These are phyloP conservation scores for Trichoplusia ni DNA, from an alignment of 1,140 invertebrate genomes.

Conservation along the genomic window DNA sequence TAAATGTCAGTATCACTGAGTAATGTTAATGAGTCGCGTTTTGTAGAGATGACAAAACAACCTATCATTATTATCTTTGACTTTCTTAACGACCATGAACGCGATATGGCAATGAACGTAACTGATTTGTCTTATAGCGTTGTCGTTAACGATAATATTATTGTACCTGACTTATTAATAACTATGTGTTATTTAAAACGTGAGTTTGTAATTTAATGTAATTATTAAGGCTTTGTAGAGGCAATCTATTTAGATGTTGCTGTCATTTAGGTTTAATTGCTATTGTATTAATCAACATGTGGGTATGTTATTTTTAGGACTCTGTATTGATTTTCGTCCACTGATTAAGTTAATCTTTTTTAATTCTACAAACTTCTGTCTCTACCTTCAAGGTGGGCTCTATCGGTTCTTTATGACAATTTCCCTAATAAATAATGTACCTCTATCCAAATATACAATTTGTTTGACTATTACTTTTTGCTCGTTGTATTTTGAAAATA, in stretches of 20 bases:
- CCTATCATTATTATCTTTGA: constrained; percentile 32
- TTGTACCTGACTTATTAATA: constrained; percentile 8
- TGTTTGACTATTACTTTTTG: too few species aligned
- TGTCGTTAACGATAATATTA: constrained; percentile 17
- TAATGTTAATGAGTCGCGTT: constrained; percentile 19
- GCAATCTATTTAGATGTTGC: not conserved
- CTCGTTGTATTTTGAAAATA: too few species aligned
- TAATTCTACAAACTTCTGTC: too few species aligned
- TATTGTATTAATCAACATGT: too few species aligned
- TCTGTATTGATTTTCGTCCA: too few species aligned
- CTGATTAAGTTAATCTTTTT: too few species aligned
- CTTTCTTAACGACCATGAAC: constrained; percentile 39
- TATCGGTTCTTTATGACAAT: too few species aligned
- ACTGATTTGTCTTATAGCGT: constrained; percentile 31
- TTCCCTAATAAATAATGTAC: too few species aligned
- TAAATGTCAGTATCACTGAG: constrained; percentile 40
- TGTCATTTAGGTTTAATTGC: not conserved
- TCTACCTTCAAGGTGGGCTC: too few species aligned
- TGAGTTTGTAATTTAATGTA: constrained; percentile 6
- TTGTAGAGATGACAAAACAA: constrained; percentile 27
- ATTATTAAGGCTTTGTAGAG: constrained; percentile 2
- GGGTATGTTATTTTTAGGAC: too few species aligned
- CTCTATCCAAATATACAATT: too few species aligned
- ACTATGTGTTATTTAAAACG: constrained; percentile 3
- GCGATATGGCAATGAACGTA: constrained; percentile 33